phyloP scores from a whole-genome alignment of 2,113 vertebrate genomes.

The Danio rerio region GRCz12tu NC_133184.1:56100501-56101000 shows the following conservation, averaged over 20 bases:
- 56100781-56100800: slow-evolving; percentile 92
- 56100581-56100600: neutral
- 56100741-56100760: slow-evolving; percentile 84
- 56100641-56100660: neutral
- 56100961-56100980: too few relatives aligned
- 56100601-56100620: neutral
- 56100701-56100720: slow-evolving; percentile 63
- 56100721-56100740: slow-evolving; percentile 84
- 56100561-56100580: too few relatives aligned
- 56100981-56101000: too few relatives aligned
- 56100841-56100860: slow-evolving; percentile 98
- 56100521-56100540: too few relatives aligned
- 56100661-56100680: neutral
- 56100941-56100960: too few relatives aligned
- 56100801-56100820: slow-evolving; percentile 88
- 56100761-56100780: slow-evolving; percentile 93
- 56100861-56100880: slow-evolving; percentile 96
- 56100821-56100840: slow-evolving; percentile 98
- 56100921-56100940: slow-evolving; percentile 48
- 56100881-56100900: slow-evolving; percentile 94
- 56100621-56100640: neutral
- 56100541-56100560: too few relatives aligned
- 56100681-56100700: too few relatives aligned
- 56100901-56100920: slow-evolving; percentile 85
- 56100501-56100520: too few relatives aligned